Percentiles rank a stretch among this genome's conserved stretches.
phyloP scores from a whole-genome alignment of 2,888 invertebrate genomes.

The Drosophila quinaria region DNA sequence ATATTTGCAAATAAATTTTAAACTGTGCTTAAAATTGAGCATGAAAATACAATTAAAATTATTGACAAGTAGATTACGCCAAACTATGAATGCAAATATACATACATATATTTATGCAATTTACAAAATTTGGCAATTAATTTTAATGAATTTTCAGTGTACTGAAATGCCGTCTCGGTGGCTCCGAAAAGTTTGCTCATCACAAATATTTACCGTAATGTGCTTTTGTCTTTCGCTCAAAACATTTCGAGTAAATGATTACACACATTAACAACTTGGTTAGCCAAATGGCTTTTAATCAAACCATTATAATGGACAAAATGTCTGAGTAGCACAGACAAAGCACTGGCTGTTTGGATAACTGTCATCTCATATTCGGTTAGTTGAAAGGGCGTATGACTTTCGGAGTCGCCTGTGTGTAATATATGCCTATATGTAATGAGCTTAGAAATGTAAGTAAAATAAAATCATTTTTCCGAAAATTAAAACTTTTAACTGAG shows the following conservation, averaged over 20 bases:
- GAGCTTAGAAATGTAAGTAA: background rate
- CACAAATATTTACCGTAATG: slow-evolving; percentile 54
- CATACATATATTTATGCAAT: background rate
- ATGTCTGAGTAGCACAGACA: slow-evolving; percentile 42
- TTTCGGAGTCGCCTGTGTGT: background rate
- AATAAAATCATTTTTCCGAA: background rate
- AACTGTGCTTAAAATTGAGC: slow-evolving; percentile 57
- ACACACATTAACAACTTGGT: slow-evolving; percentile 68
- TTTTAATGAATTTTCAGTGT: slow-evolving; percentile 53
- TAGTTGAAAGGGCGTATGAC: slow-evolving; percentile 46
- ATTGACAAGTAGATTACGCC: slow-evolving; percentile 61
- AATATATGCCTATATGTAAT: no score
- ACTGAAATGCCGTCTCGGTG: slow-evolving; percentile 13
- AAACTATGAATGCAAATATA: slow-evolving; percentile 36
- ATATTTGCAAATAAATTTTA: slow-evolving; percentile 56
- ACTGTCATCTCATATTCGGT: slow-evolving; percentile 23
- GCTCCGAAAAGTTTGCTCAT: slow-evolving; percentile 29
- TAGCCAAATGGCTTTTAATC: slow-evolving; percentile 79
- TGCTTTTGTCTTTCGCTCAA: slow-evolving; percentile 36
- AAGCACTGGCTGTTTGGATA: slow-evolving; percentile 16
- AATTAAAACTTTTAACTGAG: background rate
- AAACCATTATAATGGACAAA: slow-evolving; percentile 62
- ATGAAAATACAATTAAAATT: slow-evolving; percentile 68
- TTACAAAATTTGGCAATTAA: slow-evolving; percentile 49
- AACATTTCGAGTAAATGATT: slow-evolving; percentile 52